Evolutionary conservation across 2,113 vertebrate species (phyloP).

Genomic region (Proteles cristata): DNA sequence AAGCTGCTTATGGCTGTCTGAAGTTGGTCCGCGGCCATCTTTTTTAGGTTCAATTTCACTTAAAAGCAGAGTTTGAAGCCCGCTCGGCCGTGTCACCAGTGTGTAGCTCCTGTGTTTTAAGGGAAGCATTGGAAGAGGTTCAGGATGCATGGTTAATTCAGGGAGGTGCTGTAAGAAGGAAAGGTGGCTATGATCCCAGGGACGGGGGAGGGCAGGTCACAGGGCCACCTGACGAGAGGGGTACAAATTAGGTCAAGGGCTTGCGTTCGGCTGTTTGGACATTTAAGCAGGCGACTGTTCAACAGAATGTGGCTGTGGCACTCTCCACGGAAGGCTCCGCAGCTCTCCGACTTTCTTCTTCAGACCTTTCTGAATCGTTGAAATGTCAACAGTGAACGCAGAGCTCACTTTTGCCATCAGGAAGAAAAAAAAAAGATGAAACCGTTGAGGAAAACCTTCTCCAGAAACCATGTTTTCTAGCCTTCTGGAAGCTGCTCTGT

Average conservation of each 20-base stretch:
- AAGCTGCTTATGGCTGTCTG: not conserved
- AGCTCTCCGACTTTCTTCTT: not conserved
- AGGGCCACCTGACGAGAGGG: not conserved
- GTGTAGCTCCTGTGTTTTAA: not conserved
- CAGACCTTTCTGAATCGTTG: not conserved
- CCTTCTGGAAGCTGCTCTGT: not conserved
- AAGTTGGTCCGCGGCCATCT: not conserved
- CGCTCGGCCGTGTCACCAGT: fast-evolving
- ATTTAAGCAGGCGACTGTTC: fast-evolving
- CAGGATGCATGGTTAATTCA: constrained; percentile 15
- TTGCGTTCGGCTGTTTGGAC: fast-evolving
- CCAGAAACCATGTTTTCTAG: not conserved
- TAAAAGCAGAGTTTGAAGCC: constrained; percentile 29
- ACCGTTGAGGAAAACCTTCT: not conserved
- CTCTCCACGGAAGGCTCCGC: not conserved
- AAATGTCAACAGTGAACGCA: not conserved
- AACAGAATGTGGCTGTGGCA: not conserved
- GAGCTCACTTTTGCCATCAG: not conserved
- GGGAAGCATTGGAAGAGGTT: not conserved
- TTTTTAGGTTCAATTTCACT: not conserved
- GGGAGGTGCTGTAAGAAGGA: not conserved
- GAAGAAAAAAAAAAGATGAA: constrained; percentile 22
- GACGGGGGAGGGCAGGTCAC: not conserved
- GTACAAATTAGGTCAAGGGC: not conserved
- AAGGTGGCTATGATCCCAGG: not conserved